phyloP scores from a whole-genome alignment of 2,113 vertebrate genomes.

The Ictalurus punctatus region DNA sequence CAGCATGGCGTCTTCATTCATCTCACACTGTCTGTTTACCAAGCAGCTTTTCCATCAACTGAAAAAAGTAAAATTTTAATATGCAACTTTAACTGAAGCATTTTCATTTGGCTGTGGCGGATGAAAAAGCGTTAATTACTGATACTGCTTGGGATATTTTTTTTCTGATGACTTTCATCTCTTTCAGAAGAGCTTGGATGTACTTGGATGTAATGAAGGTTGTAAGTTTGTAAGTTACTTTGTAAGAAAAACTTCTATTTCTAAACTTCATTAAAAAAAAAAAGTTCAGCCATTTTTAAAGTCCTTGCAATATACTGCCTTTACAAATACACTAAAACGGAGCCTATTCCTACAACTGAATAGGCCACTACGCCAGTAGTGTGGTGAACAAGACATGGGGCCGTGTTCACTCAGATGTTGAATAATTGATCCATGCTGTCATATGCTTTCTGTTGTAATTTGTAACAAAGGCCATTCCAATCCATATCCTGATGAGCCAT shows the following conservation, averaged over 20 bases:
- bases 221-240: not conserved
- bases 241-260: not conserved
- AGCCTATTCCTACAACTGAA: not conserved
- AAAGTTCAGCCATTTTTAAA: not conserved
- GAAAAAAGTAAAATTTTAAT: conserved; percentile 16
- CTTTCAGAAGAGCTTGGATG: not conserved
- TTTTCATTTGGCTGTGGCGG: conserved; percentile 11
- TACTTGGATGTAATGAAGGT: not conserved
- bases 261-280: not conserved
- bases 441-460: conserved; percentile 46
- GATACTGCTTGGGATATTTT: not conserved
- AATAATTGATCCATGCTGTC: conserved; percentile 48
- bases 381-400: conserved; percentile 18
- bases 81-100: conserved; percentile 14
- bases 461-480: conserved; percentile 49
- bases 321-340: not conserved
- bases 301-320: not conserved
- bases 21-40: conserved; percentile 58
- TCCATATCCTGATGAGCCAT: conserved; percentile 50
- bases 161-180: not conserved
- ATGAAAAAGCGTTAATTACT: conserved; percentile 23
- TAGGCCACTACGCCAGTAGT: conserved; percentile 4
- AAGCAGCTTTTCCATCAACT: conserved; percentile 65
- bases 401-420: conserved; percentile 20
- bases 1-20: conserved; percentile 54